Percentiles rank a stretch among this genome's conserved stretches.
phyloP scores from a whole-genome alignment of 2,797 vertebrate species.

The Zalophus californianus region DNA sequence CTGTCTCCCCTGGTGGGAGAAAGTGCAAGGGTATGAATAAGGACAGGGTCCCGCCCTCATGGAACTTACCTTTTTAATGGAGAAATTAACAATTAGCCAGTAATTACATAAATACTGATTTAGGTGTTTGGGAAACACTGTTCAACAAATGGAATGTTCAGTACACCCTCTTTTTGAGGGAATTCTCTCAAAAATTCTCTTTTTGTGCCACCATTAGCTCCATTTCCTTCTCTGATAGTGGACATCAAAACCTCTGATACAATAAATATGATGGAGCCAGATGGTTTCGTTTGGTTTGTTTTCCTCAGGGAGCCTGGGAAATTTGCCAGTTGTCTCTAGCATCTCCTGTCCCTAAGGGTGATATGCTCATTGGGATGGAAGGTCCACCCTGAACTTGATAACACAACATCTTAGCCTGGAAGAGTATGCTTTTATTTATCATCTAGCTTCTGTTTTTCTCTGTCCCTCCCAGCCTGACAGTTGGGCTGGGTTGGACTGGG shows the following conservation, averaged over 20 bases:
- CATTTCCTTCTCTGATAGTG: background rate
- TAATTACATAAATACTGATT: background rate
- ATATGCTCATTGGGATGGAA: background rate
- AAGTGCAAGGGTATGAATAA: background rate
- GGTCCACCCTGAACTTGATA: background rate
- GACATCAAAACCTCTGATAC: background rate
- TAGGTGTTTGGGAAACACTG: background rate
- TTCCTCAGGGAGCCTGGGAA: background rate
- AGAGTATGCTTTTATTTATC: background rate
- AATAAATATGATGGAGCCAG: background rate
- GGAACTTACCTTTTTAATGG: background rate
- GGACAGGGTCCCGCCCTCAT: background rate
- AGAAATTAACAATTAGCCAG: background rate
- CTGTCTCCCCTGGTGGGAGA: background rate
- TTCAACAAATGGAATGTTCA: background rate
- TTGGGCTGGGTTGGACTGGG: background rate
- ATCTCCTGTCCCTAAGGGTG: background rate
- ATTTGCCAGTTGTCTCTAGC: background rate
- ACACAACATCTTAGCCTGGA: background rate
- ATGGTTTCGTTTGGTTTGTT: background rate
- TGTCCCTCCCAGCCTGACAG: background rate
- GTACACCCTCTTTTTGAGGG: background rate
- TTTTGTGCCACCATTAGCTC: background rate
- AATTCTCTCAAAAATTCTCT: background rate
- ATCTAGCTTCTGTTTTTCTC: background rate